These are phyloP conservation scores for Congeria kusceri DNA, from an alignment of 2,888 invertebrate genomes.

Conservation along the genomic window DNA sequence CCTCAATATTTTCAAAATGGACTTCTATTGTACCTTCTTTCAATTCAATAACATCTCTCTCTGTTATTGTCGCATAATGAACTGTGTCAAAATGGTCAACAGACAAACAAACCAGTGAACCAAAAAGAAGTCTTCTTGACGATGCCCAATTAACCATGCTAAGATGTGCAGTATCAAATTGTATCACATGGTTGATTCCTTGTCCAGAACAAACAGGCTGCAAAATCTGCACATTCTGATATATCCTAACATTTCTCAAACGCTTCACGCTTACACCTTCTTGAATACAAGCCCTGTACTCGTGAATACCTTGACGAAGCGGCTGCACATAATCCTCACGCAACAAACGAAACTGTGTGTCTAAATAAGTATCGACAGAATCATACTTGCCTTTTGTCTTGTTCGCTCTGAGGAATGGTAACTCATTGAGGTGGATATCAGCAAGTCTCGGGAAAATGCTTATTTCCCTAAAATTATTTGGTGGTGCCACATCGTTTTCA, in stretches of 20 bases:
- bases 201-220: conserved; percentile 68
- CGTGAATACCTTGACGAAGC: conserved; percentile 89
- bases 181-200: conserved; percentile 73
- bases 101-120: conserved; percentile 91
- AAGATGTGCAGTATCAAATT: conserved; percentile 67
- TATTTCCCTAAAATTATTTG: conserved; percentile 59
- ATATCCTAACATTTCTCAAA: conserved; percentile 73
- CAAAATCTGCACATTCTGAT: conserved; percentile 77
- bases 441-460: conserved; percentile 76
- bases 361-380: conserved; percentile 90
- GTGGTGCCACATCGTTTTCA: conserved; percentile 36
- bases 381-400: conserved; percentile 89
- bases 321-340: conserved; percentile 93
- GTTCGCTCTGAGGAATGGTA: conserved; percentile 87
- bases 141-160: conserved; percentile 84
- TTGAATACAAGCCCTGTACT: conserved; percentile 85
- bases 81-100: conserved; percentile 89
- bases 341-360: conserved; percentile 91
- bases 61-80: conserved; percentile 88
- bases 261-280: conserved; percentile 23
- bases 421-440: conserved; percentile 81
- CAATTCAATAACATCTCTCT: conserved; percentile 73
- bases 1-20: conserved; percentile 65
- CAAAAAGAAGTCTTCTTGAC: conserved; percentile 89
- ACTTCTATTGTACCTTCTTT: conserved; percentile 74